Percentiles rank a stretch among this genome's conserved stretches.
Evolutionary conservation across 2,113 vertebrate species (phyloP).

Genomic region (Gopherus evgoodei): DNA sequence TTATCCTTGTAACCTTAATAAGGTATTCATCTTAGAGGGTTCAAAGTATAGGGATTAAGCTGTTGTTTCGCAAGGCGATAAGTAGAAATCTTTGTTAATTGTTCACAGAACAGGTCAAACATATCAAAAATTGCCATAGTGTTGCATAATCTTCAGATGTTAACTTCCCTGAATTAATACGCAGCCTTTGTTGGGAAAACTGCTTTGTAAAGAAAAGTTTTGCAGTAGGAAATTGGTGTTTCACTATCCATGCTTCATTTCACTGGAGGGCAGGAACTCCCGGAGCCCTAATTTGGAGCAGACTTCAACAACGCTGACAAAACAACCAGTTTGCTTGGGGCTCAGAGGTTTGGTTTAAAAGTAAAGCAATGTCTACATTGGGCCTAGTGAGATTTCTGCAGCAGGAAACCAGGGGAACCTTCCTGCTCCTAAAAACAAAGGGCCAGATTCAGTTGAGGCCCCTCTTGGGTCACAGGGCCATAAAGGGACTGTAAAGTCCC

Average conservation of each 20-base stretch:
- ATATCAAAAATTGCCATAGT: background rate
- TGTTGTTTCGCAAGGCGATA: background rate
- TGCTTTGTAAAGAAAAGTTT: background rate
- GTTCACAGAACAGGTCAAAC: constrained; percentile 3
- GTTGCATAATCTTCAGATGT: background rate
- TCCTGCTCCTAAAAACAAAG: background rate
- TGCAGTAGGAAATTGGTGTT: background rate
- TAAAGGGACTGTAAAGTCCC: background rate
- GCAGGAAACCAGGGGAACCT: background rate
- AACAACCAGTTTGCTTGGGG: background rate
- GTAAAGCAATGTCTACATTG: background rate
- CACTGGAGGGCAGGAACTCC: background rate
- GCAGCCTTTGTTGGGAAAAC: background rate
- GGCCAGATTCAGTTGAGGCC: background rate
- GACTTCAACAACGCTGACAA: background rate
- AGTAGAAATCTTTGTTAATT: background rate
- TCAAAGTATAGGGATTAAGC: constrained; percentile 13
- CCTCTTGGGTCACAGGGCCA: background rate
- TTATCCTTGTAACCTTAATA: background rate
- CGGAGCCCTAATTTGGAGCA: background rate
- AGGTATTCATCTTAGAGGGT: constrained; percentile 19
- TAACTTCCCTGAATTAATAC: background rate
- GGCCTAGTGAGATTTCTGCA: background rate
- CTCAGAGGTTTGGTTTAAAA: background rate
- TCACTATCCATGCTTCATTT: background rate